Base-by-base conservation (phyloP, 1,140 invertebrate genomes). In the Dryas iulia region DNA sequence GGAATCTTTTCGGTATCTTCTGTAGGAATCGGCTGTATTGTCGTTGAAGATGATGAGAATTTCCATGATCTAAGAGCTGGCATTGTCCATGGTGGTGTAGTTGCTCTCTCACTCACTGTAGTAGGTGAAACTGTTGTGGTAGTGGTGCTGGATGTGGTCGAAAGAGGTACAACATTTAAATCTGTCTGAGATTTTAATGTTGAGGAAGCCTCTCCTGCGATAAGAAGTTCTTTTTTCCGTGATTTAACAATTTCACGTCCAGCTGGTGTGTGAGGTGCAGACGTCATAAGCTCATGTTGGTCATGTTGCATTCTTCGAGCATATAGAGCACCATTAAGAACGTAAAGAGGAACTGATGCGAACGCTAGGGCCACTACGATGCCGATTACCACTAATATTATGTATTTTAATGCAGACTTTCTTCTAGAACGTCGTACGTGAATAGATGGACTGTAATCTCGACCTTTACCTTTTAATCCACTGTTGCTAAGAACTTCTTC, bases 401-500 rank as follows among this genome's bases (percentile, higher is more conserved):
- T 76, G 76, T 86, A 89, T 79, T 87, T 87, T n/a, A 87, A 74
- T 5, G 84, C 84, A 8, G 84, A 88, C 65, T 78, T 84, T 68
- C 82, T 83, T 28, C 80, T 79, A 5, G 86, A 81, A 21, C 86
- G 82, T 31, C 86, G 78, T 31, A 87, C 76, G 64, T 92, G 88
- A 52, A 88, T 86, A 11, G 89, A 91, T 18, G 90, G 90, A 72
- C 90, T 92, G 68, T 92, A 92, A 72, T 92, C 91, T 6, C 90
- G 85, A n/a, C 92, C 91, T 75, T 92, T 92, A 65, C 91, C 92
- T 77, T 91, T 92, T 14, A 93, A 78, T 47, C 93, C 93, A 70
- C 93, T 94, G 71, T 94, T 93, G 68, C 89, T 93, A n/a, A 94
- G 84, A 69, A 94, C 93, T 77, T 94, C 94, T 81, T 95, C 94